Conservation (phyloP, 2,113 vertebrate species). For the Plecturocebus donacophilus region DNA sequence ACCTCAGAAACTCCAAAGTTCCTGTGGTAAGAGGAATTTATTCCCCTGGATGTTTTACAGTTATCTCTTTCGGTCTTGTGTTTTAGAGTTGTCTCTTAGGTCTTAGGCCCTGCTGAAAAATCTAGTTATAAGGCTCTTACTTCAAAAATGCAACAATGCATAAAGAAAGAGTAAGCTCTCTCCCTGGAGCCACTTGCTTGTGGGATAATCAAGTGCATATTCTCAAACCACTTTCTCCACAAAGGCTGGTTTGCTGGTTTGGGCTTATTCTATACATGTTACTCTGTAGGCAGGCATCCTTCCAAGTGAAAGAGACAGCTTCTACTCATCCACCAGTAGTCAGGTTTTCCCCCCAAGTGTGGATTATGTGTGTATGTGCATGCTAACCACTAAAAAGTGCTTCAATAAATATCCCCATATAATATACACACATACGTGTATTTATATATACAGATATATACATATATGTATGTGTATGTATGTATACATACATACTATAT, state of each 20-base stretch:
- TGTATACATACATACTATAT: no score
- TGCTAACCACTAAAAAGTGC: neutral
- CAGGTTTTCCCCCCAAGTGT: neutral
- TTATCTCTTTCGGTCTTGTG: neutral
- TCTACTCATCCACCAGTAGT: neutral
- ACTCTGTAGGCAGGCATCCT: neutral
- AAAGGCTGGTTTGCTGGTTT: neutral
- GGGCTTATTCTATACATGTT: neutral
- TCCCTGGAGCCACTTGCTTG: neutral
- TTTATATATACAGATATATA: no score
- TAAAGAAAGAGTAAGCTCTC: neutral
- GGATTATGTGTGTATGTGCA: no score
- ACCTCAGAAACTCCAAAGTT: neutral
- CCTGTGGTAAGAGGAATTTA: neutral
- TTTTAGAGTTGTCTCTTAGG: neutral
- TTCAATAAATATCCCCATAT: neutral
- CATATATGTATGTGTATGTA: no score
- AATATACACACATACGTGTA: no score
- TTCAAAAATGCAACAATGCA: neutral
- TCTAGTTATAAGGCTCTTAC: neutral
- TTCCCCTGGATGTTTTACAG: neutral
- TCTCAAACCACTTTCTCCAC: neutral
- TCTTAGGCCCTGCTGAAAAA: neutral
- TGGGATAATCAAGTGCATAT: neutral
- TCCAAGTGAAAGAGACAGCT: neutral